phyloP scores from a whole-genome alignment of 1,140 invertebrate genomes.

The Caenorhabditis latens region DNA sequence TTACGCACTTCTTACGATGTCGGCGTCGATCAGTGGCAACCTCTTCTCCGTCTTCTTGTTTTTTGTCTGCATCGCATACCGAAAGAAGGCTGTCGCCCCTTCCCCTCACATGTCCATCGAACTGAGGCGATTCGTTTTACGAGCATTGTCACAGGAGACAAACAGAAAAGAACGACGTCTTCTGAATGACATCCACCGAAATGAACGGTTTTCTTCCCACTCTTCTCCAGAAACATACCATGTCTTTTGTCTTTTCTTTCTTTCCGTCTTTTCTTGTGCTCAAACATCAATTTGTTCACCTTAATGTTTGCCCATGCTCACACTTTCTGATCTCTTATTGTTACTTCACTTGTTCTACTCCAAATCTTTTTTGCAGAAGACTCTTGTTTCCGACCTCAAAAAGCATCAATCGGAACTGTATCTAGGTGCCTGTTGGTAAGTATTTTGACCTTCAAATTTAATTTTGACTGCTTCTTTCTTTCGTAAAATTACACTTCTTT shows the following conservation, averaged over 20 bases:
- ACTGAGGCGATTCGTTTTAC: neutral
- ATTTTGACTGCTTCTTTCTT: neutral
- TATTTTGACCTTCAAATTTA: neutral
- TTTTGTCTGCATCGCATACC: conserved; percentile 34
- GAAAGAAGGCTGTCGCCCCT: neutral
- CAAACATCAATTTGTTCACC: neutral
- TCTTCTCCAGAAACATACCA: neutral
- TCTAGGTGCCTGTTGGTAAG: conserved; percentile 8
- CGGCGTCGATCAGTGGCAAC: conserved; percentile 33
- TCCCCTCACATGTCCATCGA: conserved; percentile 12
- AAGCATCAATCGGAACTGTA: neutral
- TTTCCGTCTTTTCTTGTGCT: neutral
- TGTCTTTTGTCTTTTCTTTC: neutral
- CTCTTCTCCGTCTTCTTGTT: conserved; percentile 2
- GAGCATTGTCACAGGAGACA: conserved; percentile 28
- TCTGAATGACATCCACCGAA: neutral
- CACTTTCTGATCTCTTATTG: conserved; percentile 3
- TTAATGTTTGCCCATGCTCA: conserved; percentile 7
- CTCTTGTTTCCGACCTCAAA: neutral
- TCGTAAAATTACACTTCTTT: neutral
- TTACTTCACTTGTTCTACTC: neutral
- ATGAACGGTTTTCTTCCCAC: neutral
- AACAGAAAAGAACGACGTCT: neutral
- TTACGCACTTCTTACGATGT: neutral
- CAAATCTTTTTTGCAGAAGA: neutral